Evolutionary conservation across 1,140 invertebrate genomes (phyloP), one percentile per base, ranked within the genome.

Genomic region (Bombus superbus): DNA sequence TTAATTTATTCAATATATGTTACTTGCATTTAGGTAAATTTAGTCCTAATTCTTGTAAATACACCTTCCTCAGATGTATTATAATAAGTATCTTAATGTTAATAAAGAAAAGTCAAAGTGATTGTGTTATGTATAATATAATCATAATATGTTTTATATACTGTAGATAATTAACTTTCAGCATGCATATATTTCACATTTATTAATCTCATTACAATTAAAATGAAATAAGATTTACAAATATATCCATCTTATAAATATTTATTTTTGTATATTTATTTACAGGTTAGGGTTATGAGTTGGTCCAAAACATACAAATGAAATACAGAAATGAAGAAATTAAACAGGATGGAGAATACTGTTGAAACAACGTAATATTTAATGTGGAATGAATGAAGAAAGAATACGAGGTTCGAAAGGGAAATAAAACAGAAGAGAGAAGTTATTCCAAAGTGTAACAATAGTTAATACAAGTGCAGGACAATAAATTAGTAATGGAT

Each of bases 401-500:
- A 79, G n/a, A 42, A 32, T n/a, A 69, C 4, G 18, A 11, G 74
- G 71, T 57, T 62, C 25, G 35, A 42, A 25, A 11, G 22, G 73
- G 18, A 59, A 82, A 66, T 28, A n/a, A 86, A 59, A 44, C 13
- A 13, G n/a, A 71, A 75, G 74, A n/a, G 25, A 15, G 40, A 84
- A 79, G 53, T 57, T 40, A 57, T 42, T 42, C 38, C 10, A 68
- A 44, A 25, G 59, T 35, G 44, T 79, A 71, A 64, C 47, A 64
- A 69, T 9, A 53, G 38, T 69, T 69, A 83, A 79, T 83, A 88
- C 80, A 81, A 69, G 73, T n/a, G 79, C 75, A 86, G 76, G 75
- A 85, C 75, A 88, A 78, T 83, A 86, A 74, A 71, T 47, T 53
- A 95, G 93, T 93, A 93, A 96, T 96, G 95, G 95, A 96, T 96